Evolutionary conservation across 2,888 invertebrate species (phyloP).

Genomic region (Pterobdella sp.): DNA sequence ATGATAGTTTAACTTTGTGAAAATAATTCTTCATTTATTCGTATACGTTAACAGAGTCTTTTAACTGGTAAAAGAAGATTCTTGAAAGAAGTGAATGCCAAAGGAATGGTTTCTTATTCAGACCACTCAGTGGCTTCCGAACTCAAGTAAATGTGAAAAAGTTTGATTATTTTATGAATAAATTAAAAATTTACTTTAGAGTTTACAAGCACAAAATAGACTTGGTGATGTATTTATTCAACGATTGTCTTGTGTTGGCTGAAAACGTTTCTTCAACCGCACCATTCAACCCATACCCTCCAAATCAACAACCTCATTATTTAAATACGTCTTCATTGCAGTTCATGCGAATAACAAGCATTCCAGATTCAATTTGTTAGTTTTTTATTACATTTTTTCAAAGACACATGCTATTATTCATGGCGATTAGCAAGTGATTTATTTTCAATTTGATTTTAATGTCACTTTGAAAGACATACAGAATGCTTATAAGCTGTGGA

Average conservation of each 20-base stretch:
- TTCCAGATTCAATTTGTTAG: constrained; percentile 17
- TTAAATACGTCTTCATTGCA: constrained; percentile 5
- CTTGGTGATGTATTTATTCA: constrained; percentile 15
- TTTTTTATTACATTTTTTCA: not conserved
- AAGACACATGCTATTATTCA: not conserved
- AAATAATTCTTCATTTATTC: not conserved
- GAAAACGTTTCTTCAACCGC: not conserved
- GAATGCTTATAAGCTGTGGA: constrained; percentile 26
- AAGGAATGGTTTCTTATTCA: not conserved
- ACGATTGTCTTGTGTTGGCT: constrained; percentile 17
- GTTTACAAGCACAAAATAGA: constrained; percentile 12
- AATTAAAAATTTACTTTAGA: constrained; percentile 1
- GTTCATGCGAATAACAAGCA: constrained; percentile 12
- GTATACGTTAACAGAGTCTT: not conserved
- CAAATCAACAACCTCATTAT: not conserved
- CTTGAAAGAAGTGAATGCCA: not conserved
- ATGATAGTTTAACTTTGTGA: not conserved
- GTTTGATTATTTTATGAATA: not conserved
- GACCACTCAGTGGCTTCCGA: constrained; percentile 1
- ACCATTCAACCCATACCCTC: not conserved
- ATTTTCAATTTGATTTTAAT: not conserved
- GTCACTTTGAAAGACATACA: constrained; percentile 18
- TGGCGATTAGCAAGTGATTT: not conserved
- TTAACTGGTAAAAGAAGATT: not conserved
- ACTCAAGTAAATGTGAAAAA: constrained; percentile 2